Base-by-base conservation (phyloP, 2,797 vertebrate genomes). In the Rhinichthys osculus region DNA sequence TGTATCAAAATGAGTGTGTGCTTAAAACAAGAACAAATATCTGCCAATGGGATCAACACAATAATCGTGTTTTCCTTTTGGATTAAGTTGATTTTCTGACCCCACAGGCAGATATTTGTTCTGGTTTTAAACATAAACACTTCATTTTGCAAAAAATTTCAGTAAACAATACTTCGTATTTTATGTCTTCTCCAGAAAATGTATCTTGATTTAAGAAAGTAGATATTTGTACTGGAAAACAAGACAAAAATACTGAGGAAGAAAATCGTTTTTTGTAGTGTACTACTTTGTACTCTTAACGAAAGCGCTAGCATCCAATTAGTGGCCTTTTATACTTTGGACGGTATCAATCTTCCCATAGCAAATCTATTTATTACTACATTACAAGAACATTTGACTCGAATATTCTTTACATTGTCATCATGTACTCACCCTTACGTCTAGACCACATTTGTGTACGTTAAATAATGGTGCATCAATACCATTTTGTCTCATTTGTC, bases 271-370 rank as follows among this genome's bases (percentile, higher is more conserved):
- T 47, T 47, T 14, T 47, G 13, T 21, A 21, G 52, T 21, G 3
- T 66, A 38, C 42, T 11, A 23, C 13, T 23, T 81, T 14, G 1
- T 11, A 47, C 13, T 38, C 33, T 33, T 47, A 23, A 16, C 1
- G 17, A 7, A 47, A 21, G 4, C 14, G 16, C 27, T 35, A 21
- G 38, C 11, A 44, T 67, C 50, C 33, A 7, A 33, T 77, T 59
- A 33, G 11, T 23, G 30, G 33, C 84, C 64, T 71, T 27, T 66
- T 42, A 74, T 52, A 80, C 84, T 40, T 86, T 78, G 47, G 27
- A 17, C 17, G 27, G 14, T 38, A 66, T 79, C 71, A 86, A 64
- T 44, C 69, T 52, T 84, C 38, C 21, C 27, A 62, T 42, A 77
- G 42, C 57, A 62, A 33, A 47, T 67, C 30, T 27, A 81, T 77